These are phyloP conservation scores for Panzeria rudis DNA, from an alignment of 2,888 invertebrate genomes.

Conservation along the genomic window DNA sequence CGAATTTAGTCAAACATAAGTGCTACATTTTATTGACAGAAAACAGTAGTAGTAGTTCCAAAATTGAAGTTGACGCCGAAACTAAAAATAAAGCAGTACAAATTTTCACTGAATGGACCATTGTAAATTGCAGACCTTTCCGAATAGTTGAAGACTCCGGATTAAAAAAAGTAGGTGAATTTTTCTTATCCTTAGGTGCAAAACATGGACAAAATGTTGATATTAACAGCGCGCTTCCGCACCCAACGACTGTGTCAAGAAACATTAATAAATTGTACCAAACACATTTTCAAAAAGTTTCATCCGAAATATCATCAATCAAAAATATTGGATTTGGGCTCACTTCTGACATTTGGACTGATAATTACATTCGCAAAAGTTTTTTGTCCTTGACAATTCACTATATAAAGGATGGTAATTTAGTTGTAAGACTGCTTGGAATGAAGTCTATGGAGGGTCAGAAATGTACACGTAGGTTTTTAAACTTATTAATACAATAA, in stretches of 20 bases:
- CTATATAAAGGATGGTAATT: constrained; percentile 62
- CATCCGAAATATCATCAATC: constrained; percentile 49
- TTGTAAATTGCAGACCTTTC: no score
- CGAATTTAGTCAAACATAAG: constrained; percentile 57
- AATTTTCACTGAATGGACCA: constrained; percentile 62
- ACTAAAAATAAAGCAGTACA: constrained; percentile 41
- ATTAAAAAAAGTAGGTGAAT: constrained; percentile 53
- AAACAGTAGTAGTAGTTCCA: constrained; percentile 24
- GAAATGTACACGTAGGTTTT: constrained; percentile 60
- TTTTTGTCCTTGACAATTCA: constrained; percentile 65
- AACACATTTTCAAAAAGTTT: constrained; percentile 31
- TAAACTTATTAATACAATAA: constrained; percentile 14
- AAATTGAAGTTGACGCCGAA: constrained; percentile 43
- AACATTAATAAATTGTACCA: constrained; percentile 61
- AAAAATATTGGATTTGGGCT: constrained; percentile 62
- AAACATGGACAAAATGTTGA: constrained; percentile 62
- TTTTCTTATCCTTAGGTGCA: constrained; percentile 56
- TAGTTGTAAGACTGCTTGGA: constrained; percentile 56
- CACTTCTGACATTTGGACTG: constrained; percentile 66
- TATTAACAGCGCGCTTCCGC: constrained; percentile 56
- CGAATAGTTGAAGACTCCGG: constrained; percentile 52
- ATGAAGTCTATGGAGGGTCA: constrained; percentile 62
- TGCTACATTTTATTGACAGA: constrained; percentile 41
- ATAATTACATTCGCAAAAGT: constrained; percentile 56
- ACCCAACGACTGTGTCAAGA: constrained; percentile 63